Evolutionary conservation across 2,113 vertebrate species (phyloP), one percentile per base, ranked within the genome.

Genomic region (Semicossyphus pulcher): DNA sequence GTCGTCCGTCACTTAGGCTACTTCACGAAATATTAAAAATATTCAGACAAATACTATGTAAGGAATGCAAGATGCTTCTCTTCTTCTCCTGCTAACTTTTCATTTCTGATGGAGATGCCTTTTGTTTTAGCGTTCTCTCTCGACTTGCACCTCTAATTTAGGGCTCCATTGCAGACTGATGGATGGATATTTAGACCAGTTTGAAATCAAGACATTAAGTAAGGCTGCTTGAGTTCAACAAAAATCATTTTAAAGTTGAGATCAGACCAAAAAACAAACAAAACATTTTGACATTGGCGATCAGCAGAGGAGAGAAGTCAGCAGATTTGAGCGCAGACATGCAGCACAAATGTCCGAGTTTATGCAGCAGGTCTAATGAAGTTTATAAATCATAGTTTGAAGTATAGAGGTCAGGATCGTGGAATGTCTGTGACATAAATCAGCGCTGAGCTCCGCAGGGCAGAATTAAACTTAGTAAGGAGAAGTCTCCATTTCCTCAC

Each of bases 401-500:
- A 47, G 23, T 8, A 10, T 5, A 2, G 72, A 49, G 76, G 68
- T 77, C 51, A 23, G 44, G 53, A 61, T 25, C 52, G 47, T 28
- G 69, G 59, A 76, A 84, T 60, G 72, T 60, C 44, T 58, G 69
- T 4, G 15, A 32, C 34, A 26, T 76, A 68, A 82, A 78, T 75
- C 76, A 56, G 10, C 7, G n/a, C 47, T 54, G 45, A 63, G 51
- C 41, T 47, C 34, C 15, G 12, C 73, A 34, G 51, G 56, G 37
- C 83, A 73, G 57, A 65, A 49, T 82, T 54, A 53, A 73, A 62
- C 58, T 72, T 29, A 47, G 71, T 3, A 21, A 67, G 57, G 16
- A 70, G 60, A 52, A 25, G 51, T 56, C 51, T 63, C 66, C 44
- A 37, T 65, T 84, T 84, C 78, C 83, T 87, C 72, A 45, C 85